These are phyloP conservation scores for Columba janthina DNA, from an alignment of 2,113 vertebrate genomes.

Conservation along the genomic window DNA sequence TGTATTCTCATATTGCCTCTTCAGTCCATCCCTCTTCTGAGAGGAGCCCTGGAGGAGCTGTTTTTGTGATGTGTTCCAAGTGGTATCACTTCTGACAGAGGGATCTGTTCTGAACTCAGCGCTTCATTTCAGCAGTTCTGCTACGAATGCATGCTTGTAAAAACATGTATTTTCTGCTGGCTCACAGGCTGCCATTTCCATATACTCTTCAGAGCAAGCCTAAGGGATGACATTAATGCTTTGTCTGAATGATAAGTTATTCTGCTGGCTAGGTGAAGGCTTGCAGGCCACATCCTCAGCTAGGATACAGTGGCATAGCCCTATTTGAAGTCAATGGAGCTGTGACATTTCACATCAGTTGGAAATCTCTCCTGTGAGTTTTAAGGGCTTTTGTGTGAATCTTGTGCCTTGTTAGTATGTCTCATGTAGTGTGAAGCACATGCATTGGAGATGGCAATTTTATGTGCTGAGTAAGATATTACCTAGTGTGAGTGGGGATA, in stretches of 20 bases:
- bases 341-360: background rate
- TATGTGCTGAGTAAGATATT: background rate
- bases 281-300: background rate
- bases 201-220: background rate
- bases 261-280: background rate
- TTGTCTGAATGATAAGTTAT: background rate
- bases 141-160: constrained; percentile 21
- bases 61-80: background rate
- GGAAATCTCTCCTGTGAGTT: background rate
- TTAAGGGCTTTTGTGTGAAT: background rate
- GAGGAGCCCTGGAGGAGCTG: background rate
- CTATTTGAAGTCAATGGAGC: constrained; percentile 1
- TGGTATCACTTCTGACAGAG: background rate
- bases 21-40: background rate
- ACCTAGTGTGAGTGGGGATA: background rate
- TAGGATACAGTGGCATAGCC: background rate
- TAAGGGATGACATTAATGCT: background rate
- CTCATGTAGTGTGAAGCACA: background rate
- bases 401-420: background rate
- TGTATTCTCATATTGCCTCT: background rate
- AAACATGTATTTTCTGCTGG: constrained; percentile 19
- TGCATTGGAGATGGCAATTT: background rate
- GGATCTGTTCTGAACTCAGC: background rate
- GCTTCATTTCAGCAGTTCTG: background rate
- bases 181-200: background rate